Base-by-base conservation (phyloP, 2,888 invertebrate genomes). In the Drosophila falleni region DNA sequence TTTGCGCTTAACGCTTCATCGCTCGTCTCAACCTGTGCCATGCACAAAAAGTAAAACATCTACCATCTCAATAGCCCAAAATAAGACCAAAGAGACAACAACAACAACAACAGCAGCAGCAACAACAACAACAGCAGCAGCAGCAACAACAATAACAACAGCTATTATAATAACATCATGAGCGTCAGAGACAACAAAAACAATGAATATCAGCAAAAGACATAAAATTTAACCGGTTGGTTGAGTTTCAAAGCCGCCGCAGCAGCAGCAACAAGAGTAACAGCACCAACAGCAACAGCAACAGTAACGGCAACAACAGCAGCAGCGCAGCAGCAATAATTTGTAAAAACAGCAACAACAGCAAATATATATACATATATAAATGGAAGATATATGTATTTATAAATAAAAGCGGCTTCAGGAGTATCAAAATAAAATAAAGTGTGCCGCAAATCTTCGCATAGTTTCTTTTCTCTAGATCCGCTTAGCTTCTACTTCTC, bases 141-240 rank as follows among this genome's bases (percentile, higher is more conserved):
- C 66, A 66, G 44, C 23, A 65, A 42, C 61, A 53, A n/a, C 54
- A 50, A 23, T 51, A 64, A 74, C 55, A 68, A 61, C 49, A 65
- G 33, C 23, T 29, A 33, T 37, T 39, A 59, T 49, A 67, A 56
- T 31, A 55, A 70, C 69, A 68, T 26, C 65, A 49, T 31, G 31
- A 46, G 35, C 44, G 47, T 47, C 58, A 49, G n/a, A 47, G 41
- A 49, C 47, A 49, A 71, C 72, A 66, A 46, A 58, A 66, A 49
- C 54, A 65, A 42, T 55, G 53, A 76, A 72, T 68, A 79, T 65
- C 70, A 68, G 70, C 73, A 74, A 82, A 84, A 84, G 85, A 85
- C 85, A 85, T 87, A 69, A 87, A 84, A 82, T 70, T 87, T 70
- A 87, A 87, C 84, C 87, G 84, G 84, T 85, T 85, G 79, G 84